Conservation (phyloP, 2,888 invertebrate species). For the Himalopsyche tibetana region DNA sequence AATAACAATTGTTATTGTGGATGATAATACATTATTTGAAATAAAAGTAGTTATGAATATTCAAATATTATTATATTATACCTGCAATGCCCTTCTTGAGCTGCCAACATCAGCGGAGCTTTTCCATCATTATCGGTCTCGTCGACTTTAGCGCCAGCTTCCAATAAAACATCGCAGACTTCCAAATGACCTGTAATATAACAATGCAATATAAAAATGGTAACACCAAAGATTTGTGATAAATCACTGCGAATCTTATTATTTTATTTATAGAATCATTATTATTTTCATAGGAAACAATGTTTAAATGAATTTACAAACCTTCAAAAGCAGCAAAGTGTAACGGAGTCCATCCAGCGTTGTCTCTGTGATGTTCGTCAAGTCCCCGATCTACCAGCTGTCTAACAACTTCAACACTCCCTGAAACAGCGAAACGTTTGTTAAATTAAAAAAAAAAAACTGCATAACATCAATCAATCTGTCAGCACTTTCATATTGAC, state of each 20-base stretch:
- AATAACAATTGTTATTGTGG: slow-evolving; percentile 65
- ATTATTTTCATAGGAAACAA: neutral
- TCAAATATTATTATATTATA: slow-evolving; percentile 24
- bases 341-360: slow-evolving; percentile 97
- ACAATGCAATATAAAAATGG: neutral
- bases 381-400: slow-evolving; percentile 91
- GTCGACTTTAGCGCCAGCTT: slow-evolving; percentile 92
- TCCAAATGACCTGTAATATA: slow-evolving; percentile 82
- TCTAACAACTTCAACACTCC: slow-evolving; percentile 91
- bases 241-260: neutral
- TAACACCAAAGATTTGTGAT: neutral
- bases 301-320: neutral
- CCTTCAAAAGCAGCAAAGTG: slow-evolving; percentile 97
- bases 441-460: no score
- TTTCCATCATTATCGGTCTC: slow-evolving; percentile 95
- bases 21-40: neutral
- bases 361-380: slow-evolving; percentile 92
- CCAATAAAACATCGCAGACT: slow-evolving; percentile 88
- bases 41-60: neutral
- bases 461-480: no score
- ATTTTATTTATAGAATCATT: neutral
- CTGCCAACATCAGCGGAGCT: slow-evolving; percentile 90
- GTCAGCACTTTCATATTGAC: neutral
- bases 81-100: slow-evolving; percentile 88
- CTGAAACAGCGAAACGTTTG: slow-evolving; percentile 68